Conservation (phyloP, 1,140 invertebrate genomes). For the Musca vetustissima region DNA sequence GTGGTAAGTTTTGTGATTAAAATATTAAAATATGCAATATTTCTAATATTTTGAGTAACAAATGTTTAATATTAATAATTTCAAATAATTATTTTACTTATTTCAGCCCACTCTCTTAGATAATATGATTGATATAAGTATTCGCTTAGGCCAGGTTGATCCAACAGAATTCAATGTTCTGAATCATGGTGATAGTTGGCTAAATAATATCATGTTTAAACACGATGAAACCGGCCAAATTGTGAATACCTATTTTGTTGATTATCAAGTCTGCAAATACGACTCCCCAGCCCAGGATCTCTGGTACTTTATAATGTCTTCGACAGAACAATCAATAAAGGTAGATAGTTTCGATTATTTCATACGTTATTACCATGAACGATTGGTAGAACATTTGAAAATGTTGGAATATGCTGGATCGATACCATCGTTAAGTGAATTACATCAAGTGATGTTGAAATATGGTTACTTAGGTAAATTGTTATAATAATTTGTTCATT, state of each 20-base stretch:
- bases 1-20: not conserved
- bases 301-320: constrained; percentile 32
- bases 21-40: no score
- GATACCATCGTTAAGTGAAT: constrained; percentile 36
- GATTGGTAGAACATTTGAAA: constrained; percentile 35
- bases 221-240: constrained; percentile 57
- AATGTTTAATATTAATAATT: no score
- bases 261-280: constrained; percentile 42
- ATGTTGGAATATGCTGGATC: constrained; percentile 36
- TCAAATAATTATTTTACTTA: constrained; percentile 21
- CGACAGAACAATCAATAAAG: constrained; percentile 31
- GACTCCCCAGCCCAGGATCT: constrained; percentile 32
- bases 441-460: constrained; percentile 34
- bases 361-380: constrained; percentile 41
- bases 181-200: constrained; percentile 64
- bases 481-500: no score
- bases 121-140: constrained; percentile 24
- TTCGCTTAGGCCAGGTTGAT: constrained; percentile 34
- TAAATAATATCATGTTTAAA: constrained; percentile 65
- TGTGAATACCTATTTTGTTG: constrained; percentile 50
- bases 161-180: constrained; percentile 60
- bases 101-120: constrained; percentile 38
- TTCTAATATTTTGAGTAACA: no score
- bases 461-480: constrained; percentile 43
- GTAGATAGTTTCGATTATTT: constrained; percentile 44